Percentiles rank a stretch among this genome's conserved stretches.
Conservation (phyloP, 2,888 invertebrate species). For the Myopa testacea region DNA sequence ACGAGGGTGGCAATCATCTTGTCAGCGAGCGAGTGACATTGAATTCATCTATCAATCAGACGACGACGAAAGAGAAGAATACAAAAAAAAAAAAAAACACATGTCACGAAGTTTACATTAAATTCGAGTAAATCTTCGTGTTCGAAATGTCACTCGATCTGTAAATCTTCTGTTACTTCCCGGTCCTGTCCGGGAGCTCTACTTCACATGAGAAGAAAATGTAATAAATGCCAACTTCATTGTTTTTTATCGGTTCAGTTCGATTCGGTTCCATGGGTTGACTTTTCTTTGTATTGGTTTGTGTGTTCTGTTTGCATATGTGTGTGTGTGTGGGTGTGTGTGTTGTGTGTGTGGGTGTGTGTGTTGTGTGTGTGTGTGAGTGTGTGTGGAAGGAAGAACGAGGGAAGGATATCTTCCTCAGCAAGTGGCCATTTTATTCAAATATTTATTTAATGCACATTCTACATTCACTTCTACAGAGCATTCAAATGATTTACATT, state of each 20-base stretch:
- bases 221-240: conserved; percentile 4
- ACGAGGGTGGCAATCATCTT: no score
- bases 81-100: not conserved
- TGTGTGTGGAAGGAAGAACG: not conserved
- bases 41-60: not conserved
- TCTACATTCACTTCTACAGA: not conserved
- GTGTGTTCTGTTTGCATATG: not conserved
- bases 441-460: conserved; percentile 8
- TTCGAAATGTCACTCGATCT: not conserved
- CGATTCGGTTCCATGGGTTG: not conserved
- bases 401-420: not conserved
- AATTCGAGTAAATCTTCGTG: conserved; percentile 2
- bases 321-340: no score
- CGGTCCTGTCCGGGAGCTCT: no score
- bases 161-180: not conserved
- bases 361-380: not conserved
- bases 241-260: not conserved
- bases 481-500: not conserved
- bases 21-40: no score
- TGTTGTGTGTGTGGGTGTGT: no score
- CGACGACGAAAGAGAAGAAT: not conserved
- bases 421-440: not conserved
- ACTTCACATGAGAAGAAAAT: no score
- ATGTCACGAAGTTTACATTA: not conserved
- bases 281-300: not conserved